Evolutionary conservation across 35 echinoderm and acorn worm genomes (phyloP).

Genomic region (Strongylocentrotus purpuratus): DNA sequence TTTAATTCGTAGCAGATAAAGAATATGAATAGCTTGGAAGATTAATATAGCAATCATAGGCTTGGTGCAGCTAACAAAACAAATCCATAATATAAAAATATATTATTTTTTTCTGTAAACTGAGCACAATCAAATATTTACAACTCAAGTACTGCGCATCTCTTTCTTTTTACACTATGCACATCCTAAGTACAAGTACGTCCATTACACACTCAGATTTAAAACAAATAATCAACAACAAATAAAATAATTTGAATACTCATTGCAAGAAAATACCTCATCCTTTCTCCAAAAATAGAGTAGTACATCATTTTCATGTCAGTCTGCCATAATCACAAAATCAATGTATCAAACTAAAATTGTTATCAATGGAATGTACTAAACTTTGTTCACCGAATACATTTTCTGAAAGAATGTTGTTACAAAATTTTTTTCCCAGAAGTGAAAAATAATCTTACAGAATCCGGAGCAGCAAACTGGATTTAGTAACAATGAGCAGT

Average conservation of each 20-base stretch:
- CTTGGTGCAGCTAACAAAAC: background rate
- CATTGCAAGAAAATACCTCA: background rate
- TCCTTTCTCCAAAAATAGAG: background rate
- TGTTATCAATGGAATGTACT: too few species aligned
- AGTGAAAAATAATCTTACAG: too few species aligned
- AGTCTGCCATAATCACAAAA: background rate
- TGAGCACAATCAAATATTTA: background rate
- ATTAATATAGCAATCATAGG: background rate
- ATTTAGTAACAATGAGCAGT: too few species aligned
- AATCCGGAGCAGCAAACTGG: too few species aligned
- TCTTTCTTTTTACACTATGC: background rate
- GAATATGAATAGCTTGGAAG: background rate
- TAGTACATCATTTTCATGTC: background rate
- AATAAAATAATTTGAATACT: background rate
- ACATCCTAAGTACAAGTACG: background rate
- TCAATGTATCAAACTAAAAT: background rate
- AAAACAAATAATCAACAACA: too few species aligned
- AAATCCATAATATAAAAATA: background rate
- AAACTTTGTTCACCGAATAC: too few species aligned
- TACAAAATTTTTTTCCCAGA: too few species aligned
- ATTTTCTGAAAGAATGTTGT: too few species aligned
- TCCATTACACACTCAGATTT: too few species aligned
- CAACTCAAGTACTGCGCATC: background rate
- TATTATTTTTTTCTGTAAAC: background rate
- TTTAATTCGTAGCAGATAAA: background rate